Conservation (phyloP, 2,797 vertebrate genomes). For the Hippoglossus hippoglossus region DNA sequence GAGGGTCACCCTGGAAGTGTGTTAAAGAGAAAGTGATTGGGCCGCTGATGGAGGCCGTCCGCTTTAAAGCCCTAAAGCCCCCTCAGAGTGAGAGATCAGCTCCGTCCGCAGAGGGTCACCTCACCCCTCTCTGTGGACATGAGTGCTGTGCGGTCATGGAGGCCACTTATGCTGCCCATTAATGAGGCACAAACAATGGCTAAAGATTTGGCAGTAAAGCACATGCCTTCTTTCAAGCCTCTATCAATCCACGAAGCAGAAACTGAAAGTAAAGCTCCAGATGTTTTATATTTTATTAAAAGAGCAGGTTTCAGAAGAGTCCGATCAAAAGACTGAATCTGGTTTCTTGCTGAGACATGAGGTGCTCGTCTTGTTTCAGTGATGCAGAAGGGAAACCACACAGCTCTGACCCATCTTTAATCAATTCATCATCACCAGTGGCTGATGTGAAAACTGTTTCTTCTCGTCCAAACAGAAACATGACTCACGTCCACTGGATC, state of each 20-base stretch:
- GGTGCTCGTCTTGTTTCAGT: conserved; percentile 23
- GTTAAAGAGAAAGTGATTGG: conserved; percentile 76
- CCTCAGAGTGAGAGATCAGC: conserved; percentile 47
- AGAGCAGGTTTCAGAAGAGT: neutral
- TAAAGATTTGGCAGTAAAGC: conserved; percentile 52
- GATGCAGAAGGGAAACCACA: conserved; percentile 1
- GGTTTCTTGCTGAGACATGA: conserved; percentile 9
- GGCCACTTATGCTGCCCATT: conserved; percentile 32
- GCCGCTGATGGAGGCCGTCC: conserved; percentile 68
- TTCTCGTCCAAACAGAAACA: conserved; percentile 51
- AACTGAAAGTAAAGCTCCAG: conserved; percentile 13
- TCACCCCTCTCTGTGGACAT: conserved; percentile 27
- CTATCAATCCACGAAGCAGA: conserved; percentile 27
- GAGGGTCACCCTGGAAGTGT: conserved; percentile 58
- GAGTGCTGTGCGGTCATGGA: conserved; percentile 40
- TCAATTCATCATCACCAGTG: conserved; percentile 44
- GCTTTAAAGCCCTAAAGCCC: conserved; percentile 40
- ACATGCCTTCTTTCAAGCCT: neutral
- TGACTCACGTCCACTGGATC: conserved; percentile 46
- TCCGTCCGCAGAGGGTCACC: conserved; percentile 27
- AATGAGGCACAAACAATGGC: conserved; percentile 42
- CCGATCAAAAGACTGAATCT: conserved; percentile 40
- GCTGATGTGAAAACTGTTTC: conserved; percentile 33
- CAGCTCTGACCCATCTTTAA: conserved; percentile 43
- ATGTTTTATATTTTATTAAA: conserved; percentile 8